Conservation (phyloP, 2,888 invertebrate species). For the Euzetes globulus region DNA sequence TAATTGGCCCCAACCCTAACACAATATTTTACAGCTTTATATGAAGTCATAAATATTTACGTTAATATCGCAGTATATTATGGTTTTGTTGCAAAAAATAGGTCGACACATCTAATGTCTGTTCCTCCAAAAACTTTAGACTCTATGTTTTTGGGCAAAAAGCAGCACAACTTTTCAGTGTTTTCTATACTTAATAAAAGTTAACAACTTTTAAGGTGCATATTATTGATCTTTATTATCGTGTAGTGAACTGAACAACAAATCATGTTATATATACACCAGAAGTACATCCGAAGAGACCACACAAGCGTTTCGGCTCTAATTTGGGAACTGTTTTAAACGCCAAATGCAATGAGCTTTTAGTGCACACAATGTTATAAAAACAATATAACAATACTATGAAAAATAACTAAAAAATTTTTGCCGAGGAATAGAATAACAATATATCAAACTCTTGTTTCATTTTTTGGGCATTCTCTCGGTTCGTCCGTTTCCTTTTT, state of each 20-base stretch:
- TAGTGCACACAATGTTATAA: background rate
- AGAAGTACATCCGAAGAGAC: constrained; percentile 4
- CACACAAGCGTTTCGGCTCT: constrained; percentile 17
- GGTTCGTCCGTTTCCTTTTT: constrained; percentile 8
- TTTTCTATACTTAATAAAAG: constrained; percentile 1
- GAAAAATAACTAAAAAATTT: constrained; percentile 7
- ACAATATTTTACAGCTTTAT: constrained; percentile 20
- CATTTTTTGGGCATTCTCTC: background rate
- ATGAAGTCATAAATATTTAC: constrained; percentile 26
- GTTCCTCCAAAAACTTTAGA: background rate
- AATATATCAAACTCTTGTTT: constrained; percentile 16
- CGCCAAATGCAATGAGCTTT: background rate
- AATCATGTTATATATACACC: constrained; percentile 19
- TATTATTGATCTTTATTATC: constrained; percentile 29
- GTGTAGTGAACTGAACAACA: constrained; percentile 1
- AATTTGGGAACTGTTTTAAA: constrained; percentile 21
- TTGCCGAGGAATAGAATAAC: background rate
- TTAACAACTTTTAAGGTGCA: constrained; percentile 25
- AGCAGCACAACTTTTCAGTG: background rate
- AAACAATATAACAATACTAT: background rate
- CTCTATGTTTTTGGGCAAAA: background rate
- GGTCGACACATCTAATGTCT: background rate
- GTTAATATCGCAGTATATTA: background rate
- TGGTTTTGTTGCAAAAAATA: constrained; percentile 6
- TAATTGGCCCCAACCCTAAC: constrained; percentile 25